Evolutionary conservation across 2,113 vertebrate species (phyloP).

Genomic region (Equus przewalskii): DNA sequence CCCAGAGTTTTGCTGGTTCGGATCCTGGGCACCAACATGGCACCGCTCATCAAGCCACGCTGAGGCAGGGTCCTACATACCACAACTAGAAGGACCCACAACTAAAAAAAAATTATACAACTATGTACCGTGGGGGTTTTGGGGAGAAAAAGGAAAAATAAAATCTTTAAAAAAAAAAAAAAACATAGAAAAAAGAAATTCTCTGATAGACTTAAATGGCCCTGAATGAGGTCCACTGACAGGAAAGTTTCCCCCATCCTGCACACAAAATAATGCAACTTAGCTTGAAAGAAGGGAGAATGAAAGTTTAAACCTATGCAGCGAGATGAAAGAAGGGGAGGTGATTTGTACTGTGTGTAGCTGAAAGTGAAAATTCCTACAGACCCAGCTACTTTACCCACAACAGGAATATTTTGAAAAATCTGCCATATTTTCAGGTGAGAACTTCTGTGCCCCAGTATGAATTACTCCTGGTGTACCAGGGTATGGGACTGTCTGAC

Average conservation of each 20-base stretch:
- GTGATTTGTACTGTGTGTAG: background rate
- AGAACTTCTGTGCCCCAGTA: background rate
- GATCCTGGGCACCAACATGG: no score
- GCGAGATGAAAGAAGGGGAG: background rate
- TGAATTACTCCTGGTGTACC: background rate
- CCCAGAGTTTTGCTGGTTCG: no score
- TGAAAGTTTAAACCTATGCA: background rate
- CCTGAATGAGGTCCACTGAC: background rate
- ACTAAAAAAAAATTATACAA: no score
- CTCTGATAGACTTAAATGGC: background rate
- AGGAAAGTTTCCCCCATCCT: background rate
- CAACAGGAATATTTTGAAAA: background rate
- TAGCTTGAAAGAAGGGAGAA: background rate
- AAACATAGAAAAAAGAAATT: background rate
- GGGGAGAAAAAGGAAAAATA: no score
- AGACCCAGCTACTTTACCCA: background rate
- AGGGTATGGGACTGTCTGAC: background rate
- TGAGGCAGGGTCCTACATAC: no score
- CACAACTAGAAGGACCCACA: no score
- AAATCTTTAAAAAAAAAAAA: no score
- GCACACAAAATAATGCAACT: background rate
- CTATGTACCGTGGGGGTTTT: no score
- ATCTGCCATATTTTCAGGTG: background rate
- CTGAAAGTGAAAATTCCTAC: background rate
- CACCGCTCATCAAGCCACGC: no score